Evolutionary conservation across 2,797 vertebrate genomes (phyloP).

Genomic region (Nannoperca obscura): DNA sequence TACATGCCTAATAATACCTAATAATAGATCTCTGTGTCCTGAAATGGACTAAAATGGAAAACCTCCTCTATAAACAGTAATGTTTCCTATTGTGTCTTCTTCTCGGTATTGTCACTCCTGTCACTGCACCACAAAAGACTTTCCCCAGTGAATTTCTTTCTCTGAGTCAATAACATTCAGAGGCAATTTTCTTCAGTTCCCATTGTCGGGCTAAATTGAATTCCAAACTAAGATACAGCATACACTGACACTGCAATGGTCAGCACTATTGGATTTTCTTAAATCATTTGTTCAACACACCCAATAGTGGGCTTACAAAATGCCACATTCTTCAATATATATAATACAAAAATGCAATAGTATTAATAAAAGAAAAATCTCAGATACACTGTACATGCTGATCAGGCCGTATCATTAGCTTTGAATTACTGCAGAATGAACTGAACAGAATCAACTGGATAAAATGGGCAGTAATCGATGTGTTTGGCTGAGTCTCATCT

Average conservation of each 20-base stretch:
- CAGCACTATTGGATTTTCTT: conserved; percentile 59
- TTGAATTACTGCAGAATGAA: conserved; percentile 34
- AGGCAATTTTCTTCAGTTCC: conserved; percentile 63
- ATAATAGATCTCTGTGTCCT: conserved; percentile 12
- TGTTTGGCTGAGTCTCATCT: conserved; percentile 36
- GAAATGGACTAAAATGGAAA: conserved; percentile 21
- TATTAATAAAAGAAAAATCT: background rate
- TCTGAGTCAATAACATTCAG: conserved; percentile 71
- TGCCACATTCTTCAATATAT: background rate
- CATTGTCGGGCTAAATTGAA: conserved; percentile 60
- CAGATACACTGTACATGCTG: background rate
- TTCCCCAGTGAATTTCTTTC: conserved; percentile 53
- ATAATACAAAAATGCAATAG: background rate
- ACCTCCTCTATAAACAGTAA: conserved; percentile 26
- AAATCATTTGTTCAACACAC: conserved; percentile 27
- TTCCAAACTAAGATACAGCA: conserved; percentile 54
- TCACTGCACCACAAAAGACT: conserved; percentile 56
- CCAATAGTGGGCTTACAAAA: background rate
- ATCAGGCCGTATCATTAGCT: conserved; percentile 34
- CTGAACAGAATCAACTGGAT: conserved; percentile 47
- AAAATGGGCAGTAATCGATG: conserved; percentile 55
- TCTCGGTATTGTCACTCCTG: conserved; percentile 37
- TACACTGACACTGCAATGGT: conserved; percentile 30
- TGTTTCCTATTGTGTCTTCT: conserved; percentile 42
- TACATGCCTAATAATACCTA: background rate